Evolutionary conservation across 2,888 invertebrate genomes (phyloP), one percentile per base, ranked within the genome.

Genomic region (Prosopocoilus inquinatus): DNA sequence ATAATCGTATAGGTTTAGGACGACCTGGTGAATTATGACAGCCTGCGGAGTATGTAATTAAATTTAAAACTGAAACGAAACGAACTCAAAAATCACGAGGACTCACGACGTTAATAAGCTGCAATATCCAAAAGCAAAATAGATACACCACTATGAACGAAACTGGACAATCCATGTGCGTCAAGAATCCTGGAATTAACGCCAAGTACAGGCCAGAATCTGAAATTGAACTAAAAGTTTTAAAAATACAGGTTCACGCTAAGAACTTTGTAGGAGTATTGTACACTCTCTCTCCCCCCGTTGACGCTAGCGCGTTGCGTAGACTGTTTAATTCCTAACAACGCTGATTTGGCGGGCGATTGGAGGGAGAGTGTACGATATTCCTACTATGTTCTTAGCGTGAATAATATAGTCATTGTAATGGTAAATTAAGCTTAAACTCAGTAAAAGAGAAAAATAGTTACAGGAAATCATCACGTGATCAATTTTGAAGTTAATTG

Each of bases 1-100:
- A 20, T 64, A 65, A 47, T 67, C 67, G 43, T 59, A 63, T 16
- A 66, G 43, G 47, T 66, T 67, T 38, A 66, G 32, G 32, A 66
- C 50, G 15, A 64, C 48, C 56, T 64, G 55, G 36, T 65, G 61
- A 33, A 64, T 43, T 4, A 48, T 53, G 1, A 65, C 36, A 5
- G 64, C 59, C 65, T 65, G 20, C n/a, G n/a, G 7, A 28, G 7
- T 7, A 28, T 5, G 1, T 55, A 58, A 16, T 5, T 33, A 54
- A 39, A 20, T 53, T 47, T 9, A 12, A 34, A 33, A n/a, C 11
- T 39, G 12, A 34, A 13, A 13, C 34, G 2, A 34, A 34, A 32
- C 4, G n/a, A 35, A 35, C n/a, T n/a, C n/a, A 16, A 16, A 48
- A 35, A 43, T 38, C 8, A 16, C 11, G 11, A 39, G 44, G 34